Evolutionary conservation across 2,888 invertebrate genomes (phyloP).

Genomic region (Ormyrus thymus): DNA sequence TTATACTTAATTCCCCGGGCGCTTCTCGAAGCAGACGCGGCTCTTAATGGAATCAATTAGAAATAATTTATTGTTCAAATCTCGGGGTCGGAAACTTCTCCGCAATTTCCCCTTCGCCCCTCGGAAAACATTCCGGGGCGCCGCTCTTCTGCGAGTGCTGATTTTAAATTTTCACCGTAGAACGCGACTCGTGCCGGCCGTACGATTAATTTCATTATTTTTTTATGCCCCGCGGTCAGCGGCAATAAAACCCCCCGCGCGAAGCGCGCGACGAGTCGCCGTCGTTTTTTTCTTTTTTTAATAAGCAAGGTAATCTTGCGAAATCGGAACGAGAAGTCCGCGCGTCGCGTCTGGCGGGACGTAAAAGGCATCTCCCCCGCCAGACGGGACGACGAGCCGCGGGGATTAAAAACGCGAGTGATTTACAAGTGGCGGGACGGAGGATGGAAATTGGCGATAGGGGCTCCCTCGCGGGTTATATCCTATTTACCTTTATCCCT

Average conservation of each 20-base stretch:
- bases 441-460: not conserved
- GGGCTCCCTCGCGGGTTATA: not conserved
- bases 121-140: not conserved
- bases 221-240: not conserved
- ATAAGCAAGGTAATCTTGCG: no score
- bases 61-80: no score
- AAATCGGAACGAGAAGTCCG: no score
- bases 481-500: constrained; percentile 34
- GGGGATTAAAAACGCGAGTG: not conserved
- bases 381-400: not conserved
- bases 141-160: constrained; percentile 8
- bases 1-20: no score
- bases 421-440: not conserved
- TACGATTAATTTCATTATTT: constrained; percentile 23
- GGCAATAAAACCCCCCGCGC: no score
- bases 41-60: no score
- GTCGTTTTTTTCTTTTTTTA: no score
- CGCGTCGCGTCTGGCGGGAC: no score
- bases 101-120: not conserved
- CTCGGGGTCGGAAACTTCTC: not conserved
- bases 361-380: not conserved
- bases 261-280: no score
- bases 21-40: no score
- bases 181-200: not conserved
- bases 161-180: constrained; percentile 7